Evolutionary conservation across 2,797 vertebrate genomes (phyloP).

Genomic region (Fratercula arctica): DNA sequence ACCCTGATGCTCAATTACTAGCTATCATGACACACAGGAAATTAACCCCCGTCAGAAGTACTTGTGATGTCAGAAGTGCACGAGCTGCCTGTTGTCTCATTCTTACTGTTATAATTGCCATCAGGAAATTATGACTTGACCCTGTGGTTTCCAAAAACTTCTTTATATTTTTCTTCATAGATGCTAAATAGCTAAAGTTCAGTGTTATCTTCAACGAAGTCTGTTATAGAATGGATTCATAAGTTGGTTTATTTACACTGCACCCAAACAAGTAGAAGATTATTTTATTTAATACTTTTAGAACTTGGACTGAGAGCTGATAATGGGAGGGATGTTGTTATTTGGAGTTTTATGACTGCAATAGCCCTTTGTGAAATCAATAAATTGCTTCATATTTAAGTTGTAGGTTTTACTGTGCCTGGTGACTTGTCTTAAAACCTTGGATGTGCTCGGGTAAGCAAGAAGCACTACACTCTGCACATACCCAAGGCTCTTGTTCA

Average conservation of each 20-base stretch:
- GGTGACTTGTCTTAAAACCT: neutral
- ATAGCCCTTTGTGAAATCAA: neutral
- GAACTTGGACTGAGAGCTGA: neutral
- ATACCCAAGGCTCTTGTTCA: neutral
- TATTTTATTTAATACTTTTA: neutral
- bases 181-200: neutral
- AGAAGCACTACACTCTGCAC: neutral
- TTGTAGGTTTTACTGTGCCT: neutral
- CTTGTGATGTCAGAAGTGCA: neutral
- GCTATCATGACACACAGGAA: neutral
- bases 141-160: neutral
- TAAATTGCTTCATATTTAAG: neutral
- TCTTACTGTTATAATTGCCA: neutral
- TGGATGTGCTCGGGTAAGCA: neutral
- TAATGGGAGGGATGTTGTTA: neutral
- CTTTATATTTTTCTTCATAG: neutral
- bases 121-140: neutral
- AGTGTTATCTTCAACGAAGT: neutral
- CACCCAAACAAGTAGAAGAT: neutral
- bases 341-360: neutral
- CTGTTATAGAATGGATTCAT: neutral
- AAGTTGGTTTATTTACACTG: neutral
- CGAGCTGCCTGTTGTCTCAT: neutral
- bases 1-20: neutral
- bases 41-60: constrained; percentile 10